These are phyloP conservation scores for Tyria jacobaeae DNA, from an alignment of 2,888 invertebrate genomes.

Conservation along the genomic window DNA sequence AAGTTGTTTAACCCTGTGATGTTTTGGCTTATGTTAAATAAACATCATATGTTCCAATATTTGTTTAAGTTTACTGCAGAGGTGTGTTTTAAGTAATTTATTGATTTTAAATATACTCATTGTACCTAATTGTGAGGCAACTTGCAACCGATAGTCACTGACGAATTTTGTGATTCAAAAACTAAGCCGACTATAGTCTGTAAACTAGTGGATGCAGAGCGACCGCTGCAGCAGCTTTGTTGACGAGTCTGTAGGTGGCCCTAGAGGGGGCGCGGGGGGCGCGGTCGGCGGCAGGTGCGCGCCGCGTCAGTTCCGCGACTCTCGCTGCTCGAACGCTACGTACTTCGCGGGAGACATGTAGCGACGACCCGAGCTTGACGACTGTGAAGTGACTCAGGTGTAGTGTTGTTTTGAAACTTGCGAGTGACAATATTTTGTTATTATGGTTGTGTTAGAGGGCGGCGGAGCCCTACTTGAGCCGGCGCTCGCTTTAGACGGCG, in stretches of 20 bases:
- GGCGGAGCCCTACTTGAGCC: slow-evolving; percentile 83
- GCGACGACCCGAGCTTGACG: slow-evolving; percentile 64
- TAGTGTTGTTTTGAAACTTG: slow-evolving; percentile 61
- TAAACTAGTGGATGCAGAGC: slow-evolving; percentile 74
- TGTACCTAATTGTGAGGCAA: too few relatives aligned
- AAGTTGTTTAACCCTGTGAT: not conserved
- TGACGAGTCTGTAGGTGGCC: slow-evolving; percentile 76
- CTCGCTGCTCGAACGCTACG: slow-evolving; percentile 75
- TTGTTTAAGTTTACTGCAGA: too few relatives aligned
- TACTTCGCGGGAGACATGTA: slow-evolving; percentile 74
- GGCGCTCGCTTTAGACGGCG: slow-evolving; percentile 91
- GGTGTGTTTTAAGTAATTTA: too few relatives aligned
- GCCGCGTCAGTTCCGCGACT: slow-evolving; percentile 81
- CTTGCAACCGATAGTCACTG: slow-evolving; percentile 46
- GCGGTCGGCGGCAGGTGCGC: slow-evolving; percentile 70
- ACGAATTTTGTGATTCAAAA: slow-evolving; percentile 60
- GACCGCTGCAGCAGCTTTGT: slow-evolving; percentile 81
- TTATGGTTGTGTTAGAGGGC: slow-evolving; percentile 84
- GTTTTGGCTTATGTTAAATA: too few relatives aligned
- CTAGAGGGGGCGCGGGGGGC: slow-evolving; percentile 65
- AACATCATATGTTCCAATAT: too few relatives aligned
- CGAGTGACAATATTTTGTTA: slow-evolving; percentile 61
- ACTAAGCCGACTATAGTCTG: slow-evolving; percentile 75
- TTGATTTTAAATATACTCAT: too few relatives aligned
- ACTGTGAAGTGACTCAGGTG: slow-evolving; percentile 69